These are phyloP conservation scores for Drosophila borealis DNA, from an alignment of 2,888 invertebrate genomes.

Conservation along the genomic window DNA sequence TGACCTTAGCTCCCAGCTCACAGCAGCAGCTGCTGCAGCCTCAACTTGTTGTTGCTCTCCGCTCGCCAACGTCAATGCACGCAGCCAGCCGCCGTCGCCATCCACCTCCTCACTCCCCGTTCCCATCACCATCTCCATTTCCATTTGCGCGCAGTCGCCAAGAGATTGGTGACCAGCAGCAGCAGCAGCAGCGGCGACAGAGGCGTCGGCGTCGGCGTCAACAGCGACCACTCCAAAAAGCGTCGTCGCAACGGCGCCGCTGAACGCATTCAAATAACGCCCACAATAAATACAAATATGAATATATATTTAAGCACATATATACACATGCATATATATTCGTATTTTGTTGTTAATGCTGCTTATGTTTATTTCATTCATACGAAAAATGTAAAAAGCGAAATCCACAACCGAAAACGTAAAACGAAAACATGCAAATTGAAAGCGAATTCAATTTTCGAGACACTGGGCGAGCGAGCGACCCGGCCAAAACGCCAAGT, in stretches of 20 bases:
- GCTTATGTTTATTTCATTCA: conserved; percentile 64
- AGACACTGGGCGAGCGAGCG: conserved; percentile 20
- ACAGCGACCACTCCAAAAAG: conserved; percentile 36
- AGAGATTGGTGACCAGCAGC: conserved; percentile 41
- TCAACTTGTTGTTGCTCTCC: conserved; percentile 25
- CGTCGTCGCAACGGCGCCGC: conserved; percentile 69
- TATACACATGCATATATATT: conserved; percentile 4
- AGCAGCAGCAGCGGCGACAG: not conserved
- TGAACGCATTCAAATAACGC: conserved; percentile 68
- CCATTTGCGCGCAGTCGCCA: conserved; percentile 20
- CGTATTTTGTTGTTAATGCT: conserved; percentile 37
- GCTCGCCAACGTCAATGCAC: conserved; percentile 74
- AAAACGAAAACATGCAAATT: conserved; percentile 71
- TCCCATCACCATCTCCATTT: not conserved
- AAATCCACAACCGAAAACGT: conserved; percentile 48
- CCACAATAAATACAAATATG: conserved; percentile 49
- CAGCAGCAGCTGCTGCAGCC: conserved; percentile 33
- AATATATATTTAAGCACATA: conserved; percentile 3
- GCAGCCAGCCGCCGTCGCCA: conserved; percentile 41
- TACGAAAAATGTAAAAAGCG: conserved; percentile 38
- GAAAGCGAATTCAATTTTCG: conserved; percentile 69
- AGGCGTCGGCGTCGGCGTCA: not conserved
- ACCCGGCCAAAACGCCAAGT: conserved; percentile 35
- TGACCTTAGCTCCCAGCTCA: conserved; percentile 64
- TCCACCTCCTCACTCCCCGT: not conserved